Percentiles rank a stretch among this genome's conserved stretches.
These are phyloP conservation scores for Suricata suricatta DNA, from an alignment of 2,113 vertebrate species.

Conservation along the genomic window DNA sequence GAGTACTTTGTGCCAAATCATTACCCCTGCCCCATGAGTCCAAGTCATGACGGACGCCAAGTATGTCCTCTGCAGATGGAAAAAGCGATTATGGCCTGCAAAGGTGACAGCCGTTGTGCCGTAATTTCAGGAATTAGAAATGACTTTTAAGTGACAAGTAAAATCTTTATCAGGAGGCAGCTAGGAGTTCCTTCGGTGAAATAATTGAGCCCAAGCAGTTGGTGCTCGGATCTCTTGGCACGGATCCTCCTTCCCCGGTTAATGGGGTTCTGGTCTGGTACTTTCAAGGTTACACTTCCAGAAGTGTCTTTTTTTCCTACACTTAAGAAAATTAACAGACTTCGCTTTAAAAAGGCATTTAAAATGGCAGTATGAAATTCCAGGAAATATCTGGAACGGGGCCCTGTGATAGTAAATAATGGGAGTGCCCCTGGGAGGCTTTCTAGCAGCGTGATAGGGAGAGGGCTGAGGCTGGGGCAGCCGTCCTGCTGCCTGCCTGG, in stretches of 20 bases:
- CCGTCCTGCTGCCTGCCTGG: background rate
- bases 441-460: background rate
- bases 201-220: background rate
- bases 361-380: background rate
- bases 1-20: background rate
- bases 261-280: background rate
- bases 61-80: slow-evolving; percentile 85
- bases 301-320: background rate
- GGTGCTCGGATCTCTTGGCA: background rate
- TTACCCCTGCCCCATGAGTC: background rate
- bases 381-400: background rate
- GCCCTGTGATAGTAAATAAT: background rate
- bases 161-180: slow-evolving; percentile 39
- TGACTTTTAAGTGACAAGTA: slow-evolving; percentile 46
- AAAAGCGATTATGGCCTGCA: slow-evolving; percentile 85
- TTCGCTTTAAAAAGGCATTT: background rate
- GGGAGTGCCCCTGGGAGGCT: background rate
- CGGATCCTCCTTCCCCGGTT: rapidly evolving
- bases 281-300: background rate
- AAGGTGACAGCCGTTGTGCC: slow-evolving; percentile 80
- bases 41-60: slow-evolving; percentile 75
- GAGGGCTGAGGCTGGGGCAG: background rate
- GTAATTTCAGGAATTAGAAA: background rate
- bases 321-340: background rate
- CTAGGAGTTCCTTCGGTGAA: background rate